Evolutionary conservation across 2,113 vertebrate genomes (phyloP), one percentile per base, ranked within the genome.

Genomic region (Lathamus discolor): DNA sequence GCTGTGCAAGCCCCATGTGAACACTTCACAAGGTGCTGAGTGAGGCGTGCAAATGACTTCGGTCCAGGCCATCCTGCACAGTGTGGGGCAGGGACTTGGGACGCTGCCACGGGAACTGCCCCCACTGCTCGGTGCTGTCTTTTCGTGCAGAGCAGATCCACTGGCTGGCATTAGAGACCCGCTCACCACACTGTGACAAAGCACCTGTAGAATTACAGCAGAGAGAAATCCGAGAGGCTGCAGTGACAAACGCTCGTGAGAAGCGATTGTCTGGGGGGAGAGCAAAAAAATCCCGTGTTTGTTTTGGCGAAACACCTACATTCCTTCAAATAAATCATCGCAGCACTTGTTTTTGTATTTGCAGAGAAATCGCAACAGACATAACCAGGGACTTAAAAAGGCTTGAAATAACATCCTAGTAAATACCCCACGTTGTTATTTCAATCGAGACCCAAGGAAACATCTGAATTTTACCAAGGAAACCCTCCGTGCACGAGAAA

Each of bases 391-490:
- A 96, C 95, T 94, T 94, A 97, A 97, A 88, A 96, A 94, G 95
- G 95, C 95, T 80, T 95, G 92, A 88, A 97, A 93, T 92, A 95
- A 97, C 97, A 97, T 97, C 97, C 97, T 81, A 83, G 88, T 94
- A 94, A 97, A 96, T 92, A 96, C 86, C 76, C 86, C 77, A 54
- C 93, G 64, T 96, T 97, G 97, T 97, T 96, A 88, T 97, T 96
- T 86, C 87, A 96, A 95, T 96, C 96, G 76, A 87, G 90, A 95
- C 92, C 94, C 96, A 88, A 95, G 96, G 97, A 98, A 97, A 98
- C 96, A 97, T 96, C 96, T 97, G 97, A 97, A 85, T 96, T 97
- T 93, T 94, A 96, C 95, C 94, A 95, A 95, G 94, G 94, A 97
- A 97, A 96, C 95, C 76, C 90, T 93, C 76, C 14, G 48, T 52